phyloP scores from a whole-genome alignment of 2,888 invertebrate genomes.

The Apodemia mormo region DNA sequence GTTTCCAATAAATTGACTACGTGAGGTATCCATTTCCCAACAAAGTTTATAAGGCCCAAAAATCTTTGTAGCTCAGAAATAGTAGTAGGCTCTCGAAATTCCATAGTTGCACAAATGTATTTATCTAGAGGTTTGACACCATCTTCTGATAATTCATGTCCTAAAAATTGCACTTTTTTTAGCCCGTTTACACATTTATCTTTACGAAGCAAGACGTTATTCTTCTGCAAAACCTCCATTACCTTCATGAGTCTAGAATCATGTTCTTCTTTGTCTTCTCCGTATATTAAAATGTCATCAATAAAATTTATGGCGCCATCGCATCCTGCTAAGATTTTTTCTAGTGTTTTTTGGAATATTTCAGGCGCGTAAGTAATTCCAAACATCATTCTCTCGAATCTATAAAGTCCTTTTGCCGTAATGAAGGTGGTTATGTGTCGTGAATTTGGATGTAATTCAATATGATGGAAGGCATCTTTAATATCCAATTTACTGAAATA shows the following conservation, averaged over 20 bases:
- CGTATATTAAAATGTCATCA: conserved; percentile 21
- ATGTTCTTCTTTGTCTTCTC: conserved; percentile 23
- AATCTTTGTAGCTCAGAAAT: too few species aligned
- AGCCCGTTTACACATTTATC: too few species aligned
- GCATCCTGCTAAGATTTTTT: not conserved
- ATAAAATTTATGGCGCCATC: conserved; percentile 14
- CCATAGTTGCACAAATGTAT: too few species aligned
- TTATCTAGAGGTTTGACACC: too few species aligned
- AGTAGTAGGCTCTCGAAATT: too few species aligned
- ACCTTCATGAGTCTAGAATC: conserved; percentile 32
- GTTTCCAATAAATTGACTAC: too few species aligned
- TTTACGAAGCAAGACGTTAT: too few species aligned
- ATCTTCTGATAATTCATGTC: too few species aligned
- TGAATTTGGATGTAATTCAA: conserved; percentile 1
- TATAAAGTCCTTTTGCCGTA: not conserved
- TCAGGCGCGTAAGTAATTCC: conserved; percentile 22
- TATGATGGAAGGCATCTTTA: not conserved
- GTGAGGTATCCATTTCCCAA: too few species aligned
- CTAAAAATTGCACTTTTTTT: too few species aligned
- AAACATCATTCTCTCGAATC: not conserved
- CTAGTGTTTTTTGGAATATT: conserved; percentile 10
- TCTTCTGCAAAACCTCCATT: conserved; percentile 27
- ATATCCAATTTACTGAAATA: conserved; percentile 10
- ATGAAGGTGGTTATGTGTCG: not conserved
- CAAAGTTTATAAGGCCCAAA: too few species aligned